These are phyloP conservation scores for Chironomus riparius DNA, from an alignment of 2,888 invertebrate genomes.

Conservation along the genomic window DNA sequence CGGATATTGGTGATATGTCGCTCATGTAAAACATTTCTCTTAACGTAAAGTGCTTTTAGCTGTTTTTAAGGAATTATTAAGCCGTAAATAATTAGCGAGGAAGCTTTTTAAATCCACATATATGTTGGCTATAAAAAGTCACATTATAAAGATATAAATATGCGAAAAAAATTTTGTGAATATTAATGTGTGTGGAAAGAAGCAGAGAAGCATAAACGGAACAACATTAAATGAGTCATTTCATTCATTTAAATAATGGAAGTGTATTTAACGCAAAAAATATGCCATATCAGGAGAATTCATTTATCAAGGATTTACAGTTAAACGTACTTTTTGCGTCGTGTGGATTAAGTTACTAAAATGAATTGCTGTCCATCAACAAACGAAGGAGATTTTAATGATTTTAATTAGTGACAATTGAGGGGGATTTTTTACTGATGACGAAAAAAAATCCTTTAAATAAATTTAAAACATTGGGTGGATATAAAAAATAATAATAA, in stretches of 20 bases:
- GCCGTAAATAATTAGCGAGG: constrained; percentile 6
- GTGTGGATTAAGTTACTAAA: background rate
- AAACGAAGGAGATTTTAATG: background rate
- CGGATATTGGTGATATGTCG: constrained; percentile 16
- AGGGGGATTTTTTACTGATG: background rate
- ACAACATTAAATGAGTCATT: constrained; percentile 9
- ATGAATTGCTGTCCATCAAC: constrained; percentile 7
- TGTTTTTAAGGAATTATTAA: background rate
- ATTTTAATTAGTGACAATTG: background rate
- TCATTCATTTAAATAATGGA: background rate
- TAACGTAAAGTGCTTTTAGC: background rate
- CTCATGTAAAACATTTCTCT: background rate
- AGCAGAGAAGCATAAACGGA: background rate
- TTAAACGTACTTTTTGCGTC: background rate
- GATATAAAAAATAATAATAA: background rate
- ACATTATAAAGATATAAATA: background rate
- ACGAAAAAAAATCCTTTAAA: background rate
- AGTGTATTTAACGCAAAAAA: constrained; percentile 2
- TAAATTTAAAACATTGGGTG: background rate
- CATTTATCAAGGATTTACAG: constrained; percentile 11
- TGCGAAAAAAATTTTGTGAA: background rate
- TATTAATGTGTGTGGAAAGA: background rate
- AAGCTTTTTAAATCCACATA: background rate
- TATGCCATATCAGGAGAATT: constrained; percentile 2
- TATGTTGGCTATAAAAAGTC: background rate